phyloP scores from a whole-genome alignment of 2,113 vertebrate genomes.

The Spermophilus dauricus region DNA sequence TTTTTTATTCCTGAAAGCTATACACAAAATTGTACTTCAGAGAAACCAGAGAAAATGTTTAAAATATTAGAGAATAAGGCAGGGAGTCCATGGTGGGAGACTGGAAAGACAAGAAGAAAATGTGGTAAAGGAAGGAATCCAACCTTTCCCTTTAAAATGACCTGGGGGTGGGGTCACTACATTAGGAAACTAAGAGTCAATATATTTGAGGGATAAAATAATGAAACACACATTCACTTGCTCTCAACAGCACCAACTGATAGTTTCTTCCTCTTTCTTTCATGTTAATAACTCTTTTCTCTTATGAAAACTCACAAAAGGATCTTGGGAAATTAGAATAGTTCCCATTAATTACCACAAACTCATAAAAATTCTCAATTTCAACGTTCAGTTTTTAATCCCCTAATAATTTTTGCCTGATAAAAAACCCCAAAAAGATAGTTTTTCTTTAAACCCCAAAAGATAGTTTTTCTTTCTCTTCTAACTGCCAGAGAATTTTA shows the following conservation, averaged over 20 bases:
- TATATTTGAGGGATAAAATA: neutral
- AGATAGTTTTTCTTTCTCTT: neutral
- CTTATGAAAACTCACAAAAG: neutral
- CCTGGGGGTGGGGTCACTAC: neutral
- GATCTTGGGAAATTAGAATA: constrained; percentile 21
- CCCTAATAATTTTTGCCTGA: constrained; percentile 31
- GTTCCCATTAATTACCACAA: neutral
- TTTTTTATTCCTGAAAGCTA: neutral
- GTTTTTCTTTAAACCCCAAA: constrained; percentile 20
- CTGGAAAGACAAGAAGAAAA: neutral
- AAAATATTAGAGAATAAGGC: neutral
- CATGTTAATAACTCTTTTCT: neutral
- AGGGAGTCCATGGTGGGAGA: neutral
- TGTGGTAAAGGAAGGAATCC: neutral
- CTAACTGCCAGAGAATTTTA: constrained; percentile 1
- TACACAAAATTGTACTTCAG: neutral
- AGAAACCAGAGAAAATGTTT: neutral
- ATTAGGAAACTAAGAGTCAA: neutral
- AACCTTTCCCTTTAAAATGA: neutral
- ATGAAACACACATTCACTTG: neutral
- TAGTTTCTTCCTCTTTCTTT: neutral
- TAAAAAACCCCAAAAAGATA: neutral
- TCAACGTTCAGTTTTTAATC: neutral
- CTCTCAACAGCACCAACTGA: neutral
- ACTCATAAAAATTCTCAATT: constrained; percentile 43